Conservation (phyloP, 2,888 invertebrate species). For the Zygogramma bicolorata region DNA sequence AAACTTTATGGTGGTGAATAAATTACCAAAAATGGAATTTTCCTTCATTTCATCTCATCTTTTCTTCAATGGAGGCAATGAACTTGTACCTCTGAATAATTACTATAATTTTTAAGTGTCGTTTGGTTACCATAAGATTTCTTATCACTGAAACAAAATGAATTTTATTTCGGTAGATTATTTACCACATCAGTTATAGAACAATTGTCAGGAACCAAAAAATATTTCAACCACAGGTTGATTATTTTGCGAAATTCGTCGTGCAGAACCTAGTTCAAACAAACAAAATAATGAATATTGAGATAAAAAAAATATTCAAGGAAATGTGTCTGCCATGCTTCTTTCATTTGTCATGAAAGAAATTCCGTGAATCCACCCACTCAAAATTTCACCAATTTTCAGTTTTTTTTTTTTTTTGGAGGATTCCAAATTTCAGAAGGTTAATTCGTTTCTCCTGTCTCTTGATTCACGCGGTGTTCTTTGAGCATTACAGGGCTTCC, state of each 20-base stretch:
- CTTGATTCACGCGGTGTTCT: no score
- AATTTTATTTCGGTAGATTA: conserved; percentile 16
- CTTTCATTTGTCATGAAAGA: no score
- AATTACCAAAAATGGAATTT: conserved; percentile 22
- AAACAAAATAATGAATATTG: no score
- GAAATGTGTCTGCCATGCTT: no score
- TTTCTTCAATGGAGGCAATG: background rate
- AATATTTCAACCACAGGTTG: background rate
- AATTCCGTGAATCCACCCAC: no score
- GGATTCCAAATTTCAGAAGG: no score
- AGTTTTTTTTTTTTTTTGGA: no score
- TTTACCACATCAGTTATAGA: conserved; percentile 5
- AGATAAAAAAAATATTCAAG: no score
- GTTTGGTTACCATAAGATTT: background rate
- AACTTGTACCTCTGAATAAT: background rate
- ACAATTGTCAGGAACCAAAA: background rate
- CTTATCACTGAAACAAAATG: background rate
- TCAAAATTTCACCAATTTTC: no score
- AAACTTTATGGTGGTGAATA: conserved; percentile 35
- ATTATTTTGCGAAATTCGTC: background rate
- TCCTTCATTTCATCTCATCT: background rate
- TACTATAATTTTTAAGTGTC: background rate
- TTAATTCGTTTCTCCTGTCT: no score
- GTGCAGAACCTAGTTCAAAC: no score
- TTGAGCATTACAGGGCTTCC: no score